A percentile compares a stretch with the other conserved stretches of the same genome.
phyloP scores from a whole-genome alignment of 1,140 invertebrate species.

The Pogonomyrmex barbatus region DNA sequence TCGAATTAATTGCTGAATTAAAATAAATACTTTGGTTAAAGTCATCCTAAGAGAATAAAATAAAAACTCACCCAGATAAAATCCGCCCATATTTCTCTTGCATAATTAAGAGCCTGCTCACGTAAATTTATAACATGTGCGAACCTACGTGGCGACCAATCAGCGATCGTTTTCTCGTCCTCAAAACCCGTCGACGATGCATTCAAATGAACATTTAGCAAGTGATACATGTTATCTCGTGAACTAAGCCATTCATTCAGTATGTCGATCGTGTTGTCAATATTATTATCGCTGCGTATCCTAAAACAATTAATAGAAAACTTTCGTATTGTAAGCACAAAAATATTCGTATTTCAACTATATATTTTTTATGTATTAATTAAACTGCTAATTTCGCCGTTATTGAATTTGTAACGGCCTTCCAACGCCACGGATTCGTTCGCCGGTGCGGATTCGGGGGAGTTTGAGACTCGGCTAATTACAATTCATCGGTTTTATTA shows the following conservation, averaged over 20 bases:
- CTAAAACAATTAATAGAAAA: slow-evolving; percentile 84
- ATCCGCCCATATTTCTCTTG: slow-evolving; percentile 93
- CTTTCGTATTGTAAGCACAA: neutral
- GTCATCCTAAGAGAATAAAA: neutral
- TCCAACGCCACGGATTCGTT: too few species aligned
- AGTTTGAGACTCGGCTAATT: too few species aligned
- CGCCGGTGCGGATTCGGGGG: too few species aligned
- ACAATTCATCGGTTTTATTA: too few species aligned
- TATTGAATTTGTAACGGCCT: too few species aligned
- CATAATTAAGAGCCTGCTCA: slow-evolving; percentile 92
- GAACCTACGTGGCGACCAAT: slow-evolving; percentile 93
- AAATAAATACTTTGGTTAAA: neutral
- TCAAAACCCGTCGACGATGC: slow-evolving; percentile 85
- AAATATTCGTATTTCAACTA: too few species aligned
- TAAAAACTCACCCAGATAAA: slow-evolving; percentile 90
- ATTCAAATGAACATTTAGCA: slow-evolving; percentile 88
- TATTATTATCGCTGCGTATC: slow-evolving; percentile 96
- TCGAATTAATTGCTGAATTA: neutral
- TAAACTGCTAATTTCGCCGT: too few species aligned
- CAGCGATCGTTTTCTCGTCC: slow-evolving; percentile 89
- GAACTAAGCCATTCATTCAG: slow-evolving; percentile 91
- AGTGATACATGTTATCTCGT: slow-evolving; percentile 90
- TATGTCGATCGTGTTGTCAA: slow-evolving; percentile 91
- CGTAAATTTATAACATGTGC: slow-evolving; percentile 93
- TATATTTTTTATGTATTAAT: too few species aligned